Evolutionary conservation across 2,888 invertebrate genomes (phyloP).

Genomic region (Allolobophora icterica): DNA sequence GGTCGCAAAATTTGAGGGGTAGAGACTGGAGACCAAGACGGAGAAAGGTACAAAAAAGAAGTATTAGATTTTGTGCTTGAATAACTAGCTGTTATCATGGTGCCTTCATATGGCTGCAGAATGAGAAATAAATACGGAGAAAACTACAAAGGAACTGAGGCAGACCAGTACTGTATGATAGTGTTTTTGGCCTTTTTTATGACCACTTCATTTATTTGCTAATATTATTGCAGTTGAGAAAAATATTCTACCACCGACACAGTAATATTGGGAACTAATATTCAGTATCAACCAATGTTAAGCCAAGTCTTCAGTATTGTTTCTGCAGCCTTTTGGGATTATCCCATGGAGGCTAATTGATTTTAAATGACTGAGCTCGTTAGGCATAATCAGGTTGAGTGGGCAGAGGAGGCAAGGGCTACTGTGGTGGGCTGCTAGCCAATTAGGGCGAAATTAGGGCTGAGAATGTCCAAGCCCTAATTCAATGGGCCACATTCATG

Average conservation of each 20-base stretch:
- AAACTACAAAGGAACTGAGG: neutral
- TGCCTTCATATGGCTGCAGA: neutral
- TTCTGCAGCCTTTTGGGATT: neutral
- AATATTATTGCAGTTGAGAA: neutral
- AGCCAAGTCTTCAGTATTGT: neutral
- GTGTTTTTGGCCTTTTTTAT: neutral
- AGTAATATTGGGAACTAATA: neutral
- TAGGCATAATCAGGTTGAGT: neutral
- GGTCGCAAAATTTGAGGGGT: neutral
- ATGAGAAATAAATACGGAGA: neutral
- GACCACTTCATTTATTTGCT: neutral
- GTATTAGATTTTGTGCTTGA: no score
- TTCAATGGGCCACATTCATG: neutral
- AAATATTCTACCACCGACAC: neutral
- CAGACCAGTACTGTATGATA: neutral
- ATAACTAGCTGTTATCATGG: neutral
- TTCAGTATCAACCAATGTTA: neutral
- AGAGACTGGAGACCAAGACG: neutral
- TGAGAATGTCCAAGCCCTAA: neutral
- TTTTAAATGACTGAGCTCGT: neutral
- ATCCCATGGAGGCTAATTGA: neutral
- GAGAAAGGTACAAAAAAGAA: neutral
- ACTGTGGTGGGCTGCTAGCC: neutral
- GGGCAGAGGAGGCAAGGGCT: neutral
- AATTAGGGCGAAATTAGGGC: neutral